Evolutionary conservation across 2,888 invertebrate genomes (phyloP), one percentile per base, ranked within the genome.

Genomic region (Netelia melanura): DNA sequence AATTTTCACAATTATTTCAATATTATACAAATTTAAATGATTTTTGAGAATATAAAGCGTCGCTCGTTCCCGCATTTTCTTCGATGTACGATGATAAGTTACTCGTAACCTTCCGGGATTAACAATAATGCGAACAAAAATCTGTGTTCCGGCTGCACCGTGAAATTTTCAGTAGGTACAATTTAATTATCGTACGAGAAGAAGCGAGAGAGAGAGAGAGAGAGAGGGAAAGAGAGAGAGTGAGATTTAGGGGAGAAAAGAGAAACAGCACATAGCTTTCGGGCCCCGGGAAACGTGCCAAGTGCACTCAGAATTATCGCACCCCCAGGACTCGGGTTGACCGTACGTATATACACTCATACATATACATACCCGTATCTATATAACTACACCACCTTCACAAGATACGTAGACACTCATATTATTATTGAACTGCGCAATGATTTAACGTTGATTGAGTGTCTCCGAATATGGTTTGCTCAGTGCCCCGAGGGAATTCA

Each of bases 361-460:
- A 54, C 10, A 67, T 65, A 43, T 38, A 58, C 21, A 56, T 61
- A 58, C 23, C 25, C 38, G 25, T 43, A 72, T 52, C 21, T 52
- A 61, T 21, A 48, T 43, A 72, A 43, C 21, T 52, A 52, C 38
- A 48, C 56, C 61, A 58, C 54, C 62, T 54, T 81, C 58, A 65
- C 77, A 67, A 83, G 77, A 70, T 74, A 77, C 79, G 68, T 58
- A 72, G 58, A 67, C 65, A 79, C 75, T 80, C 79, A 78, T 82
- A 81, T 71, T 83, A 86, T 86, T 87, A 89, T 88, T 82, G 87
- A 87, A 83, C 80, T 72, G 80, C 64, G 80, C 78, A 88, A 87
- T 89, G 88, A 89, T 89, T 89, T 89, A 88, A 86, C 87, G 89
- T 89, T 89, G 88, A 90, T 89, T 86, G 88, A 89, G 88, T 87